Evolutionary conservation across 2,113 vertebrate genomes (phyloP).

Genomic region (Opisthocomus hoazin): DNA sequence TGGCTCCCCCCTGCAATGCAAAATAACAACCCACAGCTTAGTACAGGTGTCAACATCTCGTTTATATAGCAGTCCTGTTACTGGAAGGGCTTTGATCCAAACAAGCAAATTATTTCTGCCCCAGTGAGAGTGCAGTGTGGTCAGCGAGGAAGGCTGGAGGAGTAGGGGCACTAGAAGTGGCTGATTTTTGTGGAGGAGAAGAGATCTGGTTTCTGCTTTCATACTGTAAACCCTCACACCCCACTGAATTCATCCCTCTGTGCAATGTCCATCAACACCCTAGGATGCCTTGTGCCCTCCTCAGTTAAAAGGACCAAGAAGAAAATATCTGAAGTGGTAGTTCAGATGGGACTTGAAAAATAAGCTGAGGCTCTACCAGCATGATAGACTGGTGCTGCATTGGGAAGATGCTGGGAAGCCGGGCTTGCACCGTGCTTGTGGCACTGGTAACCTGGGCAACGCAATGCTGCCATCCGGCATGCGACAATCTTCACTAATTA

Average conservation of each 20-base stretch:
- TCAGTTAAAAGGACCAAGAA: not conserved
- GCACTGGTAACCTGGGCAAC: not conserved
- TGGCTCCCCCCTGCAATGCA: constrained; percentile 87
- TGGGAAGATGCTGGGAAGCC: accelerated
- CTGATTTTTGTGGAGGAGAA: not conserved
- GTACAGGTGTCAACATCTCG: not conserved
- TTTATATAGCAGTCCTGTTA: not conserved
- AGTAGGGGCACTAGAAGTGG: not conserved
- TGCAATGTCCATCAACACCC: not conserved
- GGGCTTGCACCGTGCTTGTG: accelerated
- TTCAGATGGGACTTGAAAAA: not conserved
- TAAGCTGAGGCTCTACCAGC: not conserved
- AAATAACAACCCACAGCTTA: constrained; percentile 24
- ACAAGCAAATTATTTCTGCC: not conserved
- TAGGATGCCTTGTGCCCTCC: not conserved
- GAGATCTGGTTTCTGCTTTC: not conserved
- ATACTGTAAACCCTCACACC: not conserved
- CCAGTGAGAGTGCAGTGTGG: not conserved
- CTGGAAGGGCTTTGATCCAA: not conserved
- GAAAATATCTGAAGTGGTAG: not conserved
- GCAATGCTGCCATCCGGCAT: not conserved
- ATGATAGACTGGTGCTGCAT: not conserved
- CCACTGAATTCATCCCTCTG: not conserved
- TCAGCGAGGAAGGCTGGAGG: not conserved
- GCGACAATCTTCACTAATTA: not conserved